A percentile compares a stretch with the other conserved stretches of the same genome.
phyloP scores from a whole-genome alignment of 1,140 invertebrate species.

The Drosophila ficusphila region DNA sequence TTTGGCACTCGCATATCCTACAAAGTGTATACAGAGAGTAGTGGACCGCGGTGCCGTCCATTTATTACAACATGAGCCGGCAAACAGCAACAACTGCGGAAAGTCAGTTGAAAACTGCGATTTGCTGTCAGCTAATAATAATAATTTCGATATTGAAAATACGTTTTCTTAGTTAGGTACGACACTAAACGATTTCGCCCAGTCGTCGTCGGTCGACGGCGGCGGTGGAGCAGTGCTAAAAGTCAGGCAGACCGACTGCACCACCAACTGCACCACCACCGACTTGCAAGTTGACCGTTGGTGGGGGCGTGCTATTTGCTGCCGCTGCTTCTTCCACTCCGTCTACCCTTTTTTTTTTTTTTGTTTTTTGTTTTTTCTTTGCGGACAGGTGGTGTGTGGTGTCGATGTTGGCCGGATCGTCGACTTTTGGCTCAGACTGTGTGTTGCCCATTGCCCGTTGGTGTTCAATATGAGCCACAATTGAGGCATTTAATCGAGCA shows the following conservation, averaged over 20 bases:
- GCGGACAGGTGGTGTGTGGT: constrained; percentile 80
- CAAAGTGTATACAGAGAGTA: constrained; percentile 69
- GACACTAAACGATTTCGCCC: constrained; percentile 83
- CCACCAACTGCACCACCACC: constrained; percentile 21
- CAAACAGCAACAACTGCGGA: constrained; percentile 49
- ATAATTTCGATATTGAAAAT: constrained; percentile 84
- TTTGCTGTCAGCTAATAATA: constrained; percentile 84
- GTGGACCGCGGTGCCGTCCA: constrained; percentile 50
- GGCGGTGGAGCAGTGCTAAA: constrained; percentile 60
- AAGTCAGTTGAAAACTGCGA: constrained; percentile 77
- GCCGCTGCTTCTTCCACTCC: constrained; percentile 47
- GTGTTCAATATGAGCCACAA: constrained; percentile 83
- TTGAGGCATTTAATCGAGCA: constrained; percentile 83
- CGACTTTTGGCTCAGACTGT: constrained; percentile 38
- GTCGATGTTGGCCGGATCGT: constrained; percentile 72
- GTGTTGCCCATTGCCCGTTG: constrained; percentile 48
- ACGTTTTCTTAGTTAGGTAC: constrained; percentile 82
- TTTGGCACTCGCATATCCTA: constrained; percentile 60
- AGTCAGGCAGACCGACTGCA: constrained; percentile 63
- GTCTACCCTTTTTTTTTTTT: not conserved
- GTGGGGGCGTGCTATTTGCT: constrained; percentile 78
- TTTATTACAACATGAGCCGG: constrained; percentile 80
- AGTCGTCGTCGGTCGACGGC: constrained; percentile 54
- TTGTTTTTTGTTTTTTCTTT: constrained; percentile 4
- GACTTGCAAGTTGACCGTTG: constrained; percentile 67